Evolutionary conservation across 1,140 invertebrate species (phyloP), one percentile per base, ranked within the genome.

Genomic region (Muscidifurax raptorellus): DNA sequence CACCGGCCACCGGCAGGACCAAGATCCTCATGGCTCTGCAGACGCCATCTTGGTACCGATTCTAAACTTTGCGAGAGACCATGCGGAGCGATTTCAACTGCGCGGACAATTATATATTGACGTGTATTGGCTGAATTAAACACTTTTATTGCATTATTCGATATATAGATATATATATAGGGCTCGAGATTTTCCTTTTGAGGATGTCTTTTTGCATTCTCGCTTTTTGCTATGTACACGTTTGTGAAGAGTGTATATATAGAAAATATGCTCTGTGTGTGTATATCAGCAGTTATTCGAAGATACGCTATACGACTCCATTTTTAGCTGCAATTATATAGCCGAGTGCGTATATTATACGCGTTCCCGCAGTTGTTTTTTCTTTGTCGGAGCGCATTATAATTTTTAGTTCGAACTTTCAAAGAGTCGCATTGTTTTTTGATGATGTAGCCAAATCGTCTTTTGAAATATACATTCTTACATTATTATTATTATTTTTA

Each of bases 21-120:
- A 90, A 89, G 86, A 93, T 93, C 82, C 86, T 93, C 22, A 91
- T 92, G 86, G 92, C 92, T 0, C 87, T 93, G 7, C 90, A 93
- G 71, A 92, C 88, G 80, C 92, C 92, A 7, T 92, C 92, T 80
- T 93, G 92, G 92, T 93, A 93, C 79, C 90, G 92, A 72, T 93
- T 93, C 85, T 93, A 90, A 89, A 69, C n/a, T n/a, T n/a, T n/a
- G n/a, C n/a, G n/a, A n/a, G n/a, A n/a, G n/a, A n/a, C n/a, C n/a
- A n/a, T n/a, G n/a, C 75, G 77, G 77, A 52, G 15, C 15, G 13
- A 2, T 40, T 40, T 27, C 64, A 83, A 59, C 66, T 32, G 22
- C 66, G 15, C 9, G 15, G 77, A 40, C 47, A 10, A 5, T 47
- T 47, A 1, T 47, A 47, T 47, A 15, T 47, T 10, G 44, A 15